Evolutionary conservation across 2,113 vertebrate genomes (phyloP), one percentile per base, ranked within the genome.

Genomic region (Ochotona curzoniae): DNA sequence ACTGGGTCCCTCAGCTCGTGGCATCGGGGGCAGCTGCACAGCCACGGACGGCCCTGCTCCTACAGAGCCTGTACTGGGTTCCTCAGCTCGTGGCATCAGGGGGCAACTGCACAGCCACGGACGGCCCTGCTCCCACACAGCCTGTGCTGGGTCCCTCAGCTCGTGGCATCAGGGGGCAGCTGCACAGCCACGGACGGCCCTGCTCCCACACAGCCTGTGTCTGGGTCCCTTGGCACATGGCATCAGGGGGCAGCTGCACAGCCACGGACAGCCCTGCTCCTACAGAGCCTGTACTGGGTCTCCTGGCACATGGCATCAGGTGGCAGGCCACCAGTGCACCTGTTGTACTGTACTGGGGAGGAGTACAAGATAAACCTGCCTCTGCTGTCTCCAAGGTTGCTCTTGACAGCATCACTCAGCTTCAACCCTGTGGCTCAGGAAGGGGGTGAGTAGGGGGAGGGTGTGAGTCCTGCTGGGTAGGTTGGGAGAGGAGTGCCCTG

Each of bases 131-230:
- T 35, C 57, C 75, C 2, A 57, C 54, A 1, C 7, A 5, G 13
- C 10, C 8, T 76, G 67, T 76, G 82, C 82, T 1, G 15, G 51
- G 69, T 28, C 11, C 15, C 49, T 47, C 38, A 7, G 87, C 61
- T n/a, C 26, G 1, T 0, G 21, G 64, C 0, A 21, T 20, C 1
- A 0, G 15, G 14, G 0, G 1, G 82, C 63, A 81, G 84, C 38
- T 44, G 38, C 38, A 44, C n/a, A 44, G 38, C 38, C 38, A 44
- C 38, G 38, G 38, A 44, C 6, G 38, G 38, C 3, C 38, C 38
- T 6, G 38, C 38, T 44, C 38, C 38, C 6, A 44, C 38, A 44
- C 4, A 44, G 38, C 38, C 38, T 44, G 38, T 44, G 38, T n/a
- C 38, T 44, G 38, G 38, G 38, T 44, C 38, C 38, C 38, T 44